phyloP scores from a whole-genome alignment of 2,888 invertebrate genomes.

The Strigamia maritima region DNA sequence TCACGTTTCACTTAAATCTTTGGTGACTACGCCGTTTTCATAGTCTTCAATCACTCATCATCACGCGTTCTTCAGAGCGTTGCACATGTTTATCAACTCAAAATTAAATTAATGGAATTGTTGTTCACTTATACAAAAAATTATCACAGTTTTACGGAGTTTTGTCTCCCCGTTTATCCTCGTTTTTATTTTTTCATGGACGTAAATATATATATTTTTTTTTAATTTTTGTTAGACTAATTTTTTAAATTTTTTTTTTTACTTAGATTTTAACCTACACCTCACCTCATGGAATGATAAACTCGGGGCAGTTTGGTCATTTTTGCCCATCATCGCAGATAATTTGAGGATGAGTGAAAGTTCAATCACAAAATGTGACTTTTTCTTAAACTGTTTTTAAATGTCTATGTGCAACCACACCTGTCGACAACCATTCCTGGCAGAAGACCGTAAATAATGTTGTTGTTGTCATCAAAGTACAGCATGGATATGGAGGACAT shows the following conservation, averaged over 20 bases:
- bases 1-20: background rate
- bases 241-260: too few relatives aligned
- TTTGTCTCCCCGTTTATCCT: background rate
- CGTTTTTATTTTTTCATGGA: background rate
- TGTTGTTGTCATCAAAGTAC: constrained; percentile 84
- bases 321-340: background rate
- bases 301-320: background rate
- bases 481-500: constrained; percentile 76
- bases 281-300: background rate
- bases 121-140: constrained; percentile 20
- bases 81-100: background rate
- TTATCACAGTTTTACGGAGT: constrained; percentile 9
- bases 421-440: constrained; percentile 92
- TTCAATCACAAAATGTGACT: background rate
- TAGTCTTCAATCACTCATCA: background rate
- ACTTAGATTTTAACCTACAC: too few relatives aligned
- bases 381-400: background rate
- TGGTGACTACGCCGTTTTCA: background rate
- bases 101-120: background rate
- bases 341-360: background rate
- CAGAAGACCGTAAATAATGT: constrained; percentile 80
- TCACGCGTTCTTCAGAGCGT: background rate
- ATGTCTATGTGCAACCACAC: constrained; percentile 79
- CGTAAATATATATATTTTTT: background rate
- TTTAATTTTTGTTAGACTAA: background rate